These are phyloP conservation scores for Heteractis magnifica DNA, from an alignment of 92 coral and sea anemone genomes.

Conservation along the genomic window DNA sequence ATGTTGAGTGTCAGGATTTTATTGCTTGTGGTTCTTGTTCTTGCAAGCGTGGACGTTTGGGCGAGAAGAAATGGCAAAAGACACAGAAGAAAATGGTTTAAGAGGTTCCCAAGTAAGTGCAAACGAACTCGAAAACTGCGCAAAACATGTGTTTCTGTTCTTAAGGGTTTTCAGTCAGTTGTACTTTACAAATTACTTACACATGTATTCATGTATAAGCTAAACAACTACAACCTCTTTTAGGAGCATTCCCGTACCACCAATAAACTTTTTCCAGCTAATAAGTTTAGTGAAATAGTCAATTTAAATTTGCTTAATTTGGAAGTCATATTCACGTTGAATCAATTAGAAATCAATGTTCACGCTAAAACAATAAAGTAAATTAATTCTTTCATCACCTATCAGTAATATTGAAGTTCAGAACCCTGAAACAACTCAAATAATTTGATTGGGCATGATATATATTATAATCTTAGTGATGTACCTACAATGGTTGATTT, in stretches of 20 bases:
- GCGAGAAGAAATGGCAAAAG: neutral
- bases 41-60: neutral
- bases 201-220: neutral
- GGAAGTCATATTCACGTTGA: neutral
- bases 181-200: neutral
- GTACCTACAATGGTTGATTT: neutral
- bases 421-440: neutral
- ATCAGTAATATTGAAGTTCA: neutral
- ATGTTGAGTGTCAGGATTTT: neutral
- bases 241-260: neutral
- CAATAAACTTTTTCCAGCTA: neutral
- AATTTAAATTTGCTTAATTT: neutral
- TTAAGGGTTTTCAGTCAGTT: neutral
- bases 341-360: neutral
- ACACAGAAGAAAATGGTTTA: neutral
- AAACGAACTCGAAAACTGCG: neutral
- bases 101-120: slow-evolving; percentile 4
- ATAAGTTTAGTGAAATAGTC: neutral
- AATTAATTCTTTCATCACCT: neutral
- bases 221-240: neutral
- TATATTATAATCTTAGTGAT: neutral
- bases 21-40: neutral
- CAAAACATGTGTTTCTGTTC: neutral
- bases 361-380: neutral
- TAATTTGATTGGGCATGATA: neutral